Conservation (phyloP, 2,888 invertebrate genomes). For the Ormyrus nitidulus region DNA sequence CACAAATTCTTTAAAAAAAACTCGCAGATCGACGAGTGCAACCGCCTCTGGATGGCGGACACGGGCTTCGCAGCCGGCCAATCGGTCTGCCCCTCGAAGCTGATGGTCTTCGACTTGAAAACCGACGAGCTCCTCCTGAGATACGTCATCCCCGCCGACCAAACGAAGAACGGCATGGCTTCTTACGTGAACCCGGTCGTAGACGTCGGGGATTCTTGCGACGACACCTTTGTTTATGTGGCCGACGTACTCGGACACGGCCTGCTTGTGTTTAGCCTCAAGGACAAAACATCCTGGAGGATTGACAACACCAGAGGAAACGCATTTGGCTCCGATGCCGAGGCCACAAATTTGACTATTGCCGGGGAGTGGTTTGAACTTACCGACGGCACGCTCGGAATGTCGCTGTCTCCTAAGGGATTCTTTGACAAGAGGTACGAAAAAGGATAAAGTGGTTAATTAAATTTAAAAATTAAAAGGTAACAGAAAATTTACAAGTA, state of each 20-base stretch:
- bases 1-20: background rate
- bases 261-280: slow-evolving; percentile 69
- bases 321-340: slow-evolving; percentile 70
- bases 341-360: slow-evolving; percentile 70
- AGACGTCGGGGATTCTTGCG: slow-evolving; percentile 69
- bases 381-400: slow-evolving; percentile 72
- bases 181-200: slow-evolving; percentile 72
- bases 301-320: slow-evolving; percentile 71
- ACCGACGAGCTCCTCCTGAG: slow-evolving; percentile 70
- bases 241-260: slow-evolving; percentile 71
- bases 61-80: slow-evolving; percentile 64
- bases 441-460: too few relatives aligned
- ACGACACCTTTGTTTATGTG: slow-evolving; percentile 70
- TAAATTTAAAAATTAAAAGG: too few relatives aligned
- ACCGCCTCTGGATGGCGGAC: slow-evolving; percentile 75
- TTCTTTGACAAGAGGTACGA: slow-evolving; percentile 67
- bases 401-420: slow-evolving; percentile 71
- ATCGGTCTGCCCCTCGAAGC: slow-evolving; percentile 71
- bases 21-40: slow-evolving; percentile 73
- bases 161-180: slow-evolving; percentile 66
- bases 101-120: slow-evolving; percentile 73
- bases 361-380: slow-evolving; percentile 70
- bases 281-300: slow-evolving; percentile 69
- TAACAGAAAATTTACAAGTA: too few relatives aligned
- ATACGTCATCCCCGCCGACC: slow-evolving; percentile 69